Conservation (phyloP, 2,113 vertebrate species). For the Myanophis thanlyinensis region DNA sequence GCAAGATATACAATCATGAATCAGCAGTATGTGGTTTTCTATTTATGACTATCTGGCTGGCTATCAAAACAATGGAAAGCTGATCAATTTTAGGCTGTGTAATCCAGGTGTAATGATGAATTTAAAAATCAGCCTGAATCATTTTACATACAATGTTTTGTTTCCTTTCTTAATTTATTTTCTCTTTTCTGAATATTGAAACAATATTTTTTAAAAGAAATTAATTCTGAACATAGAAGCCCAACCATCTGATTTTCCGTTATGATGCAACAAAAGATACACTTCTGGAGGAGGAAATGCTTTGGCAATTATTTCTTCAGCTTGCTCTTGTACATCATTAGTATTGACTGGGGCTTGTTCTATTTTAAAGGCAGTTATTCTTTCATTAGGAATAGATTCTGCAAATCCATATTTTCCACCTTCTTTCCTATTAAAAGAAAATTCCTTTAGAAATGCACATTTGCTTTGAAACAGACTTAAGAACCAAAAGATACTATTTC, state of each 20-base stretch:
- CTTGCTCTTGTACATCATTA: conserved; percentile 71
- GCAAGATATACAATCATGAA: background rate
- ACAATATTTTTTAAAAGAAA: background rate
- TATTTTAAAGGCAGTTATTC: conserved; percentile 88
- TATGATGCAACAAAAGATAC: conserved; percentile 73
- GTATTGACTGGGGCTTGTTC: conserved; percentile 80
- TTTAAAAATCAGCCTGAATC: background rate
- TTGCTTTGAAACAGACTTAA: background rate
- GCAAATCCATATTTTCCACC: conserved; percentile 91
- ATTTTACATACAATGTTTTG: background rate
- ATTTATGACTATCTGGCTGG: background rate
- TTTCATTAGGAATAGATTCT: conserved; percentile 85
- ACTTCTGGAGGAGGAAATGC: conserved; percentile 71
- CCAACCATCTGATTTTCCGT: background rate
- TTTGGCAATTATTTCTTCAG: conserved; percentile 77
- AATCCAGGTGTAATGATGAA: background rate
- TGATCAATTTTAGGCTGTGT: background rate
- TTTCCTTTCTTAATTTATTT: background rate
- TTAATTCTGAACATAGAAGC: background rate
- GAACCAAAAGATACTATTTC: background rate
- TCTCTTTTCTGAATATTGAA: background rate
- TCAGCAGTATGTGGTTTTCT: background rate
- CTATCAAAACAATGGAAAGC: background rate
- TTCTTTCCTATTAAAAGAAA: conserved; percentile 79
- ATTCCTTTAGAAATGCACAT: background rate